Conservation (phyloP, 2,113 vertebrate species). For the Setophaga kirtlandii region DNA sequence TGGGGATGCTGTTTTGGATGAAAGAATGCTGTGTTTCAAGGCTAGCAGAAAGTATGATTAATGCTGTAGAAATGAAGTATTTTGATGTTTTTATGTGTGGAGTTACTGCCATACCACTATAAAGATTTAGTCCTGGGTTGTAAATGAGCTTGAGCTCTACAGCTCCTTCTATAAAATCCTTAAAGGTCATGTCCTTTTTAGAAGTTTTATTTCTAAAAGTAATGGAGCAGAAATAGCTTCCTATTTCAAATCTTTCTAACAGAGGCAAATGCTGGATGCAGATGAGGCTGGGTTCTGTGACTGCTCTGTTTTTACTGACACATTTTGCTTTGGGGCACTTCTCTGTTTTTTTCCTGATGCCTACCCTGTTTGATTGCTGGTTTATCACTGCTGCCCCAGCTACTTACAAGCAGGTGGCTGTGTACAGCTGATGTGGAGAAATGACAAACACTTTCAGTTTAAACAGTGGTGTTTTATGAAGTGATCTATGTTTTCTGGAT, state of each 20-base stretch:
- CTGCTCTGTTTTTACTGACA: neutral
- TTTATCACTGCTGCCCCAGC: neutral
- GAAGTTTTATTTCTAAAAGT: conserved; percentile 11
- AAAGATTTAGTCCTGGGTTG: neutral
- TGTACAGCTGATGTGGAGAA: neutral
- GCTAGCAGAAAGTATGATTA: conserved; percentile 30
- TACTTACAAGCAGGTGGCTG: neutral
- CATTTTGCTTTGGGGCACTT: neutral
- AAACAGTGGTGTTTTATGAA: neutral
- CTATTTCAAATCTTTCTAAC: conserved; percentile 67
- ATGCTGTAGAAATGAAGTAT: conserved; percentile 41
- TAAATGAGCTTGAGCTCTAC: neutral
- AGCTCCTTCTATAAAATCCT: neutral
- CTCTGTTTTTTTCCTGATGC: neutral
- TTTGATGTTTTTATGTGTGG: conserved; percentile 10
- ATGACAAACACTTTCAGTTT: neutral
- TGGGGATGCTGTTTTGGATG: conserved; percentile 28
- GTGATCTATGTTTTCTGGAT: neutral
- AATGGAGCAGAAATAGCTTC: conserved; percentile 11
- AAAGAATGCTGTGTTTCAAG: conserved; percentile 38
- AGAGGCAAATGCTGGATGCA: neutral
- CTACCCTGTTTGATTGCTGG: neutral
- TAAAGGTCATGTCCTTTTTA: conserved; percentile 7
- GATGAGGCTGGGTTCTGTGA: neutral
- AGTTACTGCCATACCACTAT: neutral